Base-by-base conservation (phyloP, 2,888 invertebrate genomes). In the Macrophya alboannulata region DNA sequence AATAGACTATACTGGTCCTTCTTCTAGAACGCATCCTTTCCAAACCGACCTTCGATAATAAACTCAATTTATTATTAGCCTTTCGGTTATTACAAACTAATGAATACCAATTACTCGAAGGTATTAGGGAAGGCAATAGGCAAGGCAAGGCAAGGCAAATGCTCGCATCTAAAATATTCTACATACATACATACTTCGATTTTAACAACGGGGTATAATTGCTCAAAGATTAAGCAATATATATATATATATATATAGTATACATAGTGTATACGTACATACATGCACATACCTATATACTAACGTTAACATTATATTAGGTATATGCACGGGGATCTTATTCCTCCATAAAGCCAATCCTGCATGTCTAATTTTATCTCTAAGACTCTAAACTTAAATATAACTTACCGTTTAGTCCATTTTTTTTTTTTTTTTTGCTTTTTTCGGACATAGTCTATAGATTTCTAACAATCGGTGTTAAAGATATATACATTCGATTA, bases 11-110 rank as follows among this genome's bases (percentile, higher is more conserved):
- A n/a, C n/a, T n/a, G 84, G 86, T 86, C 85, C 85, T 87, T 84
- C 87, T 87, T 84, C 51, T 85, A 86, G 77, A 74, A 81, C 76
- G 87, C 88, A 87, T 90, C 90, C 90, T 90, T 91, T 91, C 89
- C 87, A 90, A 90, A 86, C 45, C 87, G 90, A 90, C 90, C 90
- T 91, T 89, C 55, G 91, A 88, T n/a, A 89, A 90, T 89, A 89
- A 89, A 90, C 90, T 90, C 87, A 90, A 91, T 91, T 91, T 90
- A 90, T 90, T 89, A 89, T 79, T 79, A 55, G 55, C 71, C 51
- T 71, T 37, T 17, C 45, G 45, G 59, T 62, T 72, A 71, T 55
- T 55, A 48, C 48, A 40, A 48, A 71, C 71, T 68, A 40, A 71
- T 55, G 65, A 21, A 65, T 43, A 37, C 43, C 71, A 40, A 37